phyloP scores from a whole-genome alignment of 2,888 invertebrate species.

The Drymonia ruficornis region DNA sequence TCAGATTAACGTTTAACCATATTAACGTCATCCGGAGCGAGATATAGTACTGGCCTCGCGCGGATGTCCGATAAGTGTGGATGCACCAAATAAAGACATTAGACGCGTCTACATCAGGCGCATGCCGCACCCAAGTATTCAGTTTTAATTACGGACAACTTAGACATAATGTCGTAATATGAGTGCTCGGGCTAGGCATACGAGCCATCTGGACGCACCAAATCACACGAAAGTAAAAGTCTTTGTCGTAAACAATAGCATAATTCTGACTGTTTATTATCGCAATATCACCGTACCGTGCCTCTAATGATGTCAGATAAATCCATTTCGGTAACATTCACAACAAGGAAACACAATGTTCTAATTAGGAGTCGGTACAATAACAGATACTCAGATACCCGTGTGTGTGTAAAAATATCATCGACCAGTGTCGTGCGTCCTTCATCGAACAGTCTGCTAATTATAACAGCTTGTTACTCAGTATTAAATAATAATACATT shows the following conservation, averaged over 20 bases:
- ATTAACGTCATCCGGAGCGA: no score
- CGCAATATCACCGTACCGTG: not conserved
- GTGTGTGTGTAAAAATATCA: slow-evolving; percentile 7
- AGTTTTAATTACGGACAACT: no score
- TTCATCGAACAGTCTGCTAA: slow-evolving; percentile 34
- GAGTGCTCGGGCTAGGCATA: no score
- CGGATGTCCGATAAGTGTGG: no score
- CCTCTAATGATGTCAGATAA: not conserved
- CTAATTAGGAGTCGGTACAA: slow-evolving; percentile 1
- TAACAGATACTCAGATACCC: not conserved
- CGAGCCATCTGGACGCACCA: no score
- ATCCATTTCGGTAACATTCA: not conserved
- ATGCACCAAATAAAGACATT: no score
- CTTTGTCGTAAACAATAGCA: not conserved
- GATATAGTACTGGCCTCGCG: no score
- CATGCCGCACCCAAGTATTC: no score
- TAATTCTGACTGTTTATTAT: not conserved
- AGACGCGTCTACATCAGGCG: no score
- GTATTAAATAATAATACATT: slow-evolving; percentile 24
- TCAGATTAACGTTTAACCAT: no score
- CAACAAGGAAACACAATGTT: not conserved
- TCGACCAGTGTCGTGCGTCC: slow-evolving; percentile 29
- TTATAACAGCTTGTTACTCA: slow-evolving; percentile 20
- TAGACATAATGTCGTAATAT: no score
- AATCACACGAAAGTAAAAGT: not conserved